Evolutionary conservation across 1,140 invertebrate species (phyloP), one percentile per base, ranked within the genome.

Genomic region (Dendroctonus valens): DNA sequence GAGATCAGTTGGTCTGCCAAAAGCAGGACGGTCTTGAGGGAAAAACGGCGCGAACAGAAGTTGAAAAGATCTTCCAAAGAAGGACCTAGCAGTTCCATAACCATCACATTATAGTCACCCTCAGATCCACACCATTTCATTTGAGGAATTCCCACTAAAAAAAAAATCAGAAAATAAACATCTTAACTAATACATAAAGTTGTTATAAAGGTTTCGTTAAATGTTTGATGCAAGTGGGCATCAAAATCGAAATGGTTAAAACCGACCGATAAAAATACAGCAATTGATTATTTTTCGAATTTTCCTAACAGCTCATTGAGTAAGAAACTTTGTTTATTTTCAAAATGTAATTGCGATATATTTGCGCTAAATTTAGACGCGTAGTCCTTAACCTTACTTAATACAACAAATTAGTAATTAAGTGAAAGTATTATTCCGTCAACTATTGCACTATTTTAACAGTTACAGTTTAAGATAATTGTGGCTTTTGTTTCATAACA

Each of bases 71-170:
- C 97, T 83, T 99, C 97, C 69, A 99, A 81, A 50, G 95, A 98
- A 52, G 97, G 97, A 52, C 97, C 97, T 12, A 99, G 83, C 65
- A 99, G 82, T 78, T 99, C 97, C 97, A 99, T 99, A 37, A 99
- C 97, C 96, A 99, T 97, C 5, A 99, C 96, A 86, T 99, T 98
- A 82, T 97, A 98, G 79, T 97, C 95, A 74, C 94, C 96, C 86
- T 96, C 96, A 52, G 91, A 93, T 50, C 96, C 97, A 83, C 95
- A 99, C 97, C 97, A 99, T 83, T 98, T 98, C 79, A 99, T 94
- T 53, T 87, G 86, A 63, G 96, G 96, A 76, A 98, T 97, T 14
- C 95, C 96, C 81, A 95, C 93, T 93, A 78, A 67, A 26, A 3
- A n/a, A n/a, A n/a, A 1, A 80, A 80, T 6, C 5, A 37, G 51